Evolutionary conservation across 2,888 invertebrate genomes (phyloP).

Genomic region (Aporophyla nigra): DNA sequence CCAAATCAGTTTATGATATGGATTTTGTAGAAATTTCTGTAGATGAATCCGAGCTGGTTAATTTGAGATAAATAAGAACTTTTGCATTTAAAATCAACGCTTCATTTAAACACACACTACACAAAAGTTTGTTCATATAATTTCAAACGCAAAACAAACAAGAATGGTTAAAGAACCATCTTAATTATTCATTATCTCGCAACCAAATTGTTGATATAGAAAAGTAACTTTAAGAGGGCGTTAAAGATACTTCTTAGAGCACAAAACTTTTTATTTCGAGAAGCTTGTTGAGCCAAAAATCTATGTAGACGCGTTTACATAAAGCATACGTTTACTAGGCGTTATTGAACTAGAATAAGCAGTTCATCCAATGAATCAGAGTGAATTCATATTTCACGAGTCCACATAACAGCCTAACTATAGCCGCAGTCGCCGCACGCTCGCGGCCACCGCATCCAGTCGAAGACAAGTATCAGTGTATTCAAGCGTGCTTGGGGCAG

Average conservation of each 20-base stretch:
- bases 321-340: background rate
- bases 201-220: slow-evolving; percentile 1
- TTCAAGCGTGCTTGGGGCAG: slow-evolving; percentile 80
- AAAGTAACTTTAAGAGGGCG: slow-evolving; percentile 14
- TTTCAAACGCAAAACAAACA: background rate
- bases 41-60: background rate
- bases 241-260: background rate
- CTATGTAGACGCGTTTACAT: background rate
- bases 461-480: slow-evolving; percentile 71
- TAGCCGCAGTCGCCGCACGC: slow-evolving; percentile 30
- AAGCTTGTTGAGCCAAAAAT: background rate
- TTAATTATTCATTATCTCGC: slow-evolving; percentile 8
- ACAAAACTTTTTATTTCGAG: slow-evolving; percentile 28
- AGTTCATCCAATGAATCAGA: background rate
- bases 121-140: background rate
- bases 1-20: too few relatives aligned
- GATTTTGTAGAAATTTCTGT: background rate
- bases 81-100: background rate
- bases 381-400: slow-evolving; percentile 41
- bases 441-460: slow-evolving; percentile 70
- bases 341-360: background rate
- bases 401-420: slow-evolving; percentile 7
- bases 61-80: background rate
- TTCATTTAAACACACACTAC: background rate
- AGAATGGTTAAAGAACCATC: background rate